phyloP scores from a whole-genome alignment of 2,113 vertebrate genomes.

The Lophura nycthemera region DNA sequence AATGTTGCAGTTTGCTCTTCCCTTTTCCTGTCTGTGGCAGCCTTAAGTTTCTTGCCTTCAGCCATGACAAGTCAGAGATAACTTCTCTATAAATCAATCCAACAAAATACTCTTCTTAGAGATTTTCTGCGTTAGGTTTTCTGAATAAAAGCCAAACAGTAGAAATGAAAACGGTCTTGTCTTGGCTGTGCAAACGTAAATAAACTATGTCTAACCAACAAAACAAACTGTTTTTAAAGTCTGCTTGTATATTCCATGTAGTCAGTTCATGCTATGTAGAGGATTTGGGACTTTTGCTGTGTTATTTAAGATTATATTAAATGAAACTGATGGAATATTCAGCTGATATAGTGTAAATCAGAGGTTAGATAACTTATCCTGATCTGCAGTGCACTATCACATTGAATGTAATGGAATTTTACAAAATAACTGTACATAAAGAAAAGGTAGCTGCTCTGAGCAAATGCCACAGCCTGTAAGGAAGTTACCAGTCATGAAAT shows the following conservation, averaged over 20 bases:
- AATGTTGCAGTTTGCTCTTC: not conserved
- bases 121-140: conserved; percentile 20
- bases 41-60: not conserved
- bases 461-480: not conserved
- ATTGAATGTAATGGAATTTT: not conserved
- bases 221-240: conserved; percentile 13
- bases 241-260: not conserved
- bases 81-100: not conserved
- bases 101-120: not conserved
- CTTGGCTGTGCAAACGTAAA: not conserved
- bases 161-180: conserved; percentile 7
- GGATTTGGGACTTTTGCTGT: not conserved
- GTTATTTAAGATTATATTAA: not conserved
- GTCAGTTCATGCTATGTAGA: not conserved
- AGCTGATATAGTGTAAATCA: not conserved
- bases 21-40: not conserved
- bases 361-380: not conserved
- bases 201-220: not conserved
- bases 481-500: not conserved
- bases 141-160: conserved; percentile 1
- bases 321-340: not conserved
- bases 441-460: not conserved
- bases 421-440: not conserved
- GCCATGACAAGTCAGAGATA: not conserved
- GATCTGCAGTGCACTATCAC: not conserved